phyloP scores from a whole-genome alignment of 2,113 vertebrate species.

The Podarcis raffonei region DNA sequence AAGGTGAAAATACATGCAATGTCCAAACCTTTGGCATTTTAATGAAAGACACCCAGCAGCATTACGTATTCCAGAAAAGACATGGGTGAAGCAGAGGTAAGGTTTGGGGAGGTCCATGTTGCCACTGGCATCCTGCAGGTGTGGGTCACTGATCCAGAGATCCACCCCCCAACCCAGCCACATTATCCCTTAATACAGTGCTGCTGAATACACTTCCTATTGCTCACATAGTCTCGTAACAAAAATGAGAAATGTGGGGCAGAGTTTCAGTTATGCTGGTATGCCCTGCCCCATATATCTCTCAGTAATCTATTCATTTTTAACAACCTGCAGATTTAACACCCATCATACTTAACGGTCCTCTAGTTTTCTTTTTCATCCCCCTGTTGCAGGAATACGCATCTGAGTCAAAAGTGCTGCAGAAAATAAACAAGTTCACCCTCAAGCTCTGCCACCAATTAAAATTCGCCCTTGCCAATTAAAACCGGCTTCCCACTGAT shows the following conservation, averaged over 20 bases:
- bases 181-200: too few relatives aligned
- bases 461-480: conserved; percentile 9
- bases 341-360: neutral
- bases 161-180: too few relatives aligned
- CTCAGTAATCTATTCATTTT: neutral
- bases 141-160: too few relatives aligned
- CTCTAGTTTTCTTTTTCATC: neutral
- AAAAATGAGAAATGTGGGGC: neutral
- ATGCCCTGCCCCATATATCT: neutral
- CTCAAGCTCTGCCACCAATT: neutral
- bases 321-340: neutral
- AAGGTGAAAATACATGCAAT: neutral
- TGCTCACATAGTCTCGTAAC: neutral
- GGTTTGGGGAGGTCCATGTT: too few relatives aligned
- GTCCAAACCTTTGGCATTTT: neutral
- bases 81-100: too few relatives aligned
- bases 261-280: neutral
- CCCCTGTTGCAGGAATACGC: neutral
- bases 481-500: neutral
- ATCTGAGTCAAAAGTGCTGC: neutral
- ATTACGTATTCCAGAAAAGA: too few relatives aligned
- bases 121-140: too few relatives aligned
- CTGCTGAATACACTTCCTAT: too few relatives aligned
- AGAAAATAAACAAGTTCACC: conserved; percentile 1
- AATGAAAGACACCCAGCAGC: neutral